Percentiles rank a stretch among this genome's conserved stretches.
phyloP scores from a whole-genome alignment of 1,140 invertebrate species.

The Magallana gigas region DNA sequence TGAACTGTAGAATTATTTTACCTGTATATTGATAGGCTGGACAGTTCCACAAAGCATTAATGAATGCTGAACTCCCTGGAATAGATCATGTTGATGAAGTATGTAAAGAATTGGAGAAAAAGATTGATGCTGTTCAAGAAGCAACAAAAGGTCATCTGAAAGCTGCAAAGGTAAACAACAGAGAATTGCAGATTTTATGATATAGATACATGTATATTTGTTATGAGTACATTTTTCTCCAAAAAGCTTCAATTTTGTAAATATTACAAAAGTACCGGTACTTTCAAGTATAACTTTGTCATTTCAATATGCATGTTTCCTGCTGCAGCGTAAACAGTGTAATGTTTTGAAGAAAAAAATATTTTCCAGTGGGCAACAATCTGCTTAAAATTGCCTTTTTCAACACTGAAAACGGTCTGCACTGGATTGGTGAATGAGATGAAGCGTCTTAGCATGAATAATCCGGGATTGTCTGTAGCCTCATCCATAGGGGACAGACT shows the following conservation, averaged over 20 bases:
- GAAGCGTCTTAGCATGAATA: slow-evolving; percentile 88
- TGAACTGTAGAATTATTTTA: background rate
- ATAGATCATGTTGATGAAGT: slow-evolving; percentile 88
- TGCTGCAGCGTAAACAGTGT: no score
- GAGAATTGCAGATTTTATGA: no score
- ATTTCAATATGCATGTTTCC: no score
- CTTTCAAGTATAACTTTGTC: no score
- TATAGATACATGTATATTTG: no score
- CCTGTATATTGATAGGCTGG: slow-evolving; percentile 82
- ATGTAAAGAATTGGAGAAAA: slow-evolving; percentile 87
- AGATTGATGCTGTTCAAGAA: slow-evolving; percentile 86
- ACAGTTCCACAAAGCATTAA: slow-evolving; percentile 89
- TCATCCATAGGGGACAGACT: slow-evolving; percentile 92
- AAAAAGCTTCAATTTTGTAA: no score
- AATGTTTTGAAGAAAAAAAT: no score
- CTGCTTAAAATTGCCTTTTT: slow-evolving; percentile 88
- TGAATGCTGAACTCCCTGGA: slow-evolving; percentile 85
- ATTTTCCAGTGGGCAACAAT: slow-evolving; percentile 92
- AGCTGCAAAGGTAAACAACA: slow-evolving; percentile 77
- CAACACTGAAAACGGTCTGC: slow-evolving; percentile 88
- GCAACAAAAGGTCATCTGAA: slow-evolving; percentile 90
- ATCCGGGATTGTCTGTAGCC: slow-evolving; percentile 91
- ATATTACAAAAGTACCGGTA: no score
- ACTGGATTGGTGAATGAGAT: slow-evolving; percentile 89
- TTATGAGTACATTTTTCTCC: no score